These are phyloP conservation scores for Scolopax rusticola DNA, from an alignment of 2,797 vertebrate genomes.

Conservation along the genomic window DNA sequence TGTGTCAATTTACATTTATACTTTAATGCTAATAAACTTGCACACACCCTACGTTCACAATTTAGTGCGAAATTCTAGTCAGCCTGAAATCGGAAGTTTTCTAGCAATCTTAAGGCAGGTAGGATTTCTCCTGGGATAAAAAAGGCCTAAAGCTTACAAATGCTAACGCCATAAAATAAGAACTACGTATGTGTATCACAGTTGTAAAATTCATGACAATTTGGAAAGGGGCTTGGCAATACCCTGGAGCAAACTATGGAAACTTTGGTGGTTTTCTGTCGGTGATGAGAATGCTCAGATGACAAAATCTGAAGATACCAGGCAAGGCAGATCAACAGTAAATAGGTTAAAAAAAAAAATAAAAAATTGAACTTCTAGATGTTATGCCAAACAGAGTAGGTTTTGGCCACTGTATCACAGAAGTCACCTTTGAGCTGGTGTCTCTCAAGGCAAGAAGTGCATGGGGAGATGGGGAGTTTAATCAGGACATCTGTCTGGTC, in stretches of 20 bases:
- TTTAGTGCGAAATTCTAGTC: neutral
- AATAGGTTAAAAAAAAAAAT: neutral
- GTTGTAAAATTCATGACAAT: neutral
- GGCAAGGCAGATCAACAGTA: neutral
- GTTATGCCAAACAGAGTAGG: neutral
- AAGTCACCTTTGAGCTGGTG: neutral
- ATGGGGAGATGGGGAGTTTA: neutral
- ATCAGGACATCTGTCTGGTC: neutral
- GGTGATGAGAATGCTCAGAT: neutral
- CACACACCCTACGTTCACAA: neutral
- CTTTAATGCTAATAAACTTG: neutral
- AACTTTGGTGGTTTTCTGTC: neutral
- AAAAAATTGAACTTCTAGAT: neutral
- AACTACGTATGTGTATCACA: neutral
- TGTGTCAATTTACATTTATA: slow-evolving; percentile 20
- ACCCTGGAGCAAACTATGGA: neutral
- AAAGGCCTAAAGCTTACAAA: neutral
- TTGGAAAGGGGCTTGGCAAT: neutral
- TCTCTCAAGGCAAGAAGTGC: neutral
- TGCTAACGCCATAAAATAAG: neutral
- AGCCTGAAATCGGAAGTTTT: neutral
- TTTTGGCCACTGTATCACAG: neutral
- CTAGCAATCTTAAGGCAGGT: neutral
- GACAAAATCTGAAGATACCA: neutral
- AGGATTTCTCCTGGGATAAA: neutral